These are phyloP conservation scores for Laterallus jamaicensis DNA, from an alignment of 2,113 vertebrate genomes.

Conservation along the genomic window DNA sequence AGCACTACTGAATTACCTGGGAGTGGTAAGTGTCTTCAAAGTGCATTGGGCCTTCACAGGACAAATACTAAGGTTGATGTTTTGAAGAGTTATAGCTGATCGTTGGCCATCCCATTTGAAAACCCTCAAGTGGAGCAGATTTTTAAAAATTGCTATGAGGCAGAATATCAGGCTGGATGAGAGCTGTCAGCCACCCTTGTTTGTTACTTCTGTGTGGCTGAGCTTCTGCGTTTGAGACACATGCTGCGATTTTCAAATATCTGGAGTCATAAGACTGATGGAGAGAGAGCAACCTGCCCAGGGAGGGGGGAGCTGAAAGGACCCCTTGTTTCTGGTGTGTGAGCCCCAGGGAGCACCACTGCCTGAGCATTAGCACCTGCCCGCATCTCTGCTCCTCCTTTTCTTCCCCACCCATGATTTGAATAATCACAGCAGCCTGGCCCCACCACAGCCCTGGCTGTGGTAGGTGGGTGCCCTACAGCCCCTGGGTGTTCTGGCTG, in stretches of 20 bases:
- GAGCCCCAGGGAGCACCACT: neutral
- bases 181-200: neutral
- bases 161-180: neutral
- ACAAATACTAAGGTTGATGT: neutral
- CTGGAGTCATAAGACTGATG: neutral
- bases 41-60: neutral
- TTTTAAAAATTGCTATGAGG: neutral
- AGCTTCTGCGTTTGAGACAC: neutral
- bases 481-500: neutral
- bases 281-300: neutral
- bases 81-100: rapidly evolving
- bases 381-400: neutral
- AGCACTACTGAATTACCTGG: neutral
- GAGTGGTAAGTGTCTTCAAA: neutral
- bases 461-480: neutral
- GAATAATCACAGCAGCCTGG: neutral
- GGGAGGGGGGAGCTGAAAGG: neutral
- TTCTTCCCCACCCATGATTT: neutral
- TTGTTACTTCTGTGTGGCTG: neutral
- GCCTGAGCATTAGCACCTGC: neutral
- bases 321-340: neutral
- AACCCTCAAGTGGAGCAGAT: neutral
- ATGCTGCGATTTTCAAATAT: neutral
- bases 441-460: rapidly evolving
- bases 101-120: neutral